A percentile compares a stretch with the other conserved stretches of the same genome.
Conservation (phyloP, 1,140 invertebrate genomes). For the Drosophila serrata region DNA sequence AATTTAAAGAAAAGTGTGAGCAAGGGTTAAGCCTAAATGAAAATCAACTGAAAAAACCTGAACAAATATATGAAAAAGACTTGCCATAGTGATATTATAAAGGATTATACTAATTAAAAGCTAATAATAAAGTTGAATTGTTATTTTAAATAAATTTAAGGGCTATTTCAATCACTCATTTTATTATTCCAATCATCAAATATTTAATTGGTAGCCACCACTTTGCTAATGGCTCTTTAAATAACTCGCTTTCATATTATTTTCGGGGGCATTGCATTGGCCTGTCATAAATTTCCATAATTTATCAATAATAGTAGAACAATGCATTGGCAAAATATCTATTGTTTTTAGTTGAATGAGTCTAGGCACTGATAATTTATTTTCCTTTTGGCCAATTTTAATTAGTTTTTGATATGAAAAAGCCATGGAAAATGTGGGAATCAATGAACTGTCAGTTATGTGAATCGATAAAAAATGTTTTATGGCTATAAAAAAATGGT, state of each 20-base stretch:
- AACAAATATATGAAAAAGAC: neutral
- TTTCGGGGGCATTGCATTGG: neutral
- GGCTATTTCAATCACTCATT: neutral
- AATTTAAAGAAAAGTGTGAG: neutral
- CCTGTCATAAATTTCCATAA: slow-evolving; percentile 10
- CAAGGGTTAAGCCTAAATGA: neutral
- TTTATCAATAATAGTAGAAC: neutral
- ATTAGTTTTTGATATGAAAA: slow-evolving; percentile 35
- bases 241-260: neutral
- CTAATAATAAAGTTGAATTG: neutral
- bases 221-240: slow-evolving; percentile 13
- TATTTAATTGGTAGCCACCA: neutral
- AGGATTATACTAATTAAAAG: no score
- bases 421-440: neutral
- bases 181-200: neutral
- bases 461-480: slow-evolving; percentile 1
- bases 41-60: neutral
- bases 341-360: slow-evolving; percentile 40
- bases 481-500: neutral
- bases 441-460: slow-evolving; percentile 23
- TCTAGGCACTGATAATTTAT: slow-evolving; percentile 23
- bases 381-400: slow-evolving; percentile 30
- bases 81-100: no score
- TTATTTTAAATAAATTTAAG: neutral
- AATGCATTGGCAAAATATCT: slow-evolving; percentile 16